Evolutionary conservation across 1,140 invertebrate species (phyloP).

Genomic region (Aplysia californica): DNA sequence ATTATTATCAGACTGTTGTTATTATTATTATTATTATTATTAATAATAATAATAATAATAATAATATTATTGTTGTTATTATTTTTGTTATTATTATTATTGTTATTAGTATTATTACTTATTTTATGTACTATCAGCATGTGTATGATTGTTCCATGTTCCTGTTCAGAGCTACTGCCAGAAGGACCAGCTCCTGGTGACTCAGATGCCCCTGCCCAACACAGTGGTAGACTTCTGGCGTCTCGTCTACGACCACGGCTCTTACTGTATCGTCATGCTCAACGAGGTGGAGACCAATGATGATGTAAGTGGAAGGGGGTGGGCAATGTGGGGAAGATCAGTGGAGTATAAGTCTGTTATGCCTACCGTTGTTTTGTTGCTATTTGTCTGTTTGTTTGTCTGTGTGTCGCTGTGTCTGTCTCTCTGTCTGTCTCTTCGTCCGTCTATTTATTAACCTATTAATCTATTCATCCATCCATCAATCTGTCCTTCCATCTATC

Average conservation of each 20-base stretch:
- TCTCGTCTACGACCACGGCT: constrained; percentile 63
- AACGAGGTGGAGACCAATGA: constrained; percentile 53
- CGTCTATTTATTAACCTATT: not conserved
- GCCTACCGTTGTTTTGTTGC: not conserved
- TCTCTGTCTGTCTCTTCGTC: constrained; percentile 4
- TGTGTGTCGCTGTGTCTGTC: not conserved
- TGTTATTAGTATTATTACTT: too few species aligned
- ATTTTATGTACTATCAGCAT: too few species aligned
- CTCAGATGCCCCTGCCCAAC: constrained; percentile 64
- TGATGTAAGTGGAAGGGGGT: constrained; percentile 48
- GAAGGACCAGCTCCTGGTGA: constrained; percentile 60
- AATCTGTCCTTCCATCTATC: not conserved
- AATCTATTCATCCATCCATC: not conserved
- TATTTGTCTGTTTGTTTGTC: constrained; percentile 2
- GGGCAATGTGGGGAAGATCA: too few species aligned
- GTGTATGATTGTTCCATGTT: too few species aligned
- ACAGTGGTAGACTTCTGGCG: constrained; percentile 66
- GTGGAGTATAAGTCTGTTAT: too few species aligned
- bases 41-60: too few species aligned
- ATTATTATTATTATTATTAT: too few species aligned
- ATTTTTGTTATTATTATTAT: too few species aligned
- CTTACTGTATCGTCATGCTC: constrained; percentile 57
- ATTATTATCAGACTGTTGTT: too few species aligned
- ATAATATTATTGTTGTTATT: too few species aligned
- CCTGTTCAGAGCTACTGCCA: constrained; percentile 53